A percentile compares a stretch with the other conserved stretches of the same genome.
These are phyloP conservation scores for Bradypodion pumilum DNA, from an alignment of 2,797 vertebrate genomes.

Conservation along the genomic window DNA sequence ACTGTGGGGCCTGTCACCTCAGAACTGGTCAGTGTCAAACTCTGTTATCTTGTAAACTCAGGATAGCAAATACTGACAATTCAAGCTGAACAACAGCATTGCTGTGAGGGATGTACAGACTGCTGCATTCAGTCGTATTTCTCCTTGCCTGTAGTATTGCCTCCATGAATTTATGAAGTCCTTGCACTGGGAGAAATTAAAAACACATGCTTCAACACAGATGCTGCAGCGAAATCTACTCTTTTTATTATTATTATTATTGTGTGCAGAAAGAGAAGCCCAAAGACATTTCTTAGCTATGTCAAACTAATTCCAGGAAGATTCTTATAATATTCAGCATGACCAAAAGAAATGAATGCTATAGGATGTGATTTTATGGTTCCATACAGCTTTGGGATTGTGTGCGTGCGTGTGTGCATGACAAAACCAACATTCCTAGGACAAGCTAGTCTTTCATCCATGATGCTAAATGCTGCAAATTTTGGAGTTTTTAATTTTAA, in stretches of 20 bases:
- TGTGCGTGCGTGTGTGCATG: no score
- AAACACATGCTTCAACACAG: constrained; percentile 2
- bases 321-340: not conserved
- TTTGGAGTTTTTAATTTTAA: not conserved
- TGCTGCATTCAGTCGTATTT: not conserved
- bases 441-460: not conserved
- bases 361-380: not conserved
- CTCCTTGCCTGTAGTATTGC: not conserved
- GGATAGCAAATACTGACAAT: not conserved
- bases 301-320: not conserved
- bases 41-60: not conserved
- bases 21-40: constrained; percentile 18
- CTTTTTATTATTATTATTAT: not conserved
- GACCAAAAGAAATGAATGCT: not conserved
- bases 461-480: not conserved
- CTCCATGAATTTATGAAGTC: not conserved
- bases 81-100: not conserved
- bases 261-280: not conserved
- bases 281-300: not conserved
- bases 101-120: not conserved
- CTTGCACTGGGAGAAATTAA: not conserved
- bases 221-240: not conserved
- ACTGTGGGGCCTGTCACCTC: not conserved
- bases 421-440: not conserved
- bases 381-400: not conserved